Base-by-base conservation (phyloP, 2,797 vertebrate genomes). In the Cirrhinus molitorella region DNA sequence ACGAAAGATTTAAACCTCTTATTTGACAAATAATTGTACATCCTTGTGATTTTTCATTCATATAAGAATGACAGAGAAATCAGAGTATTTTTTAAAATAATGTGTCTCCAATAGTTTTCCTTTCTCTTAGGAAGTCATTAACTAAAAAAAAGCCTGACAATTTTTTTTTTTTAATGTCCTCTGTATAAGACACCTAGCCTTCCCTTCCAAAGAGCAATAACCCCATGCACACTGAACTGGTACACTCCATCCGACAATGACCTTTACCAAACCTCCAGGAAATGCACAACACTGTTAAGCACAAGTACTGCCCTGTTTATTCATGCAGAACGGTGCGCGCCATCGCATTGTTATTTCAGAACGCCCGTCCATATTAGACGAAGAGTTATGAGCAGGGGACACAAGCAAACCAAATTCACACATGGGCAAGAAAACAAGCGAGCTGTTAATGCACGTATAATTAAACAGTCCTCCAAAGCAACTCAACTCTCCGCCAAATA, bases 401-500 rank as follows among this genome's bases (percentile, higher is more conserved):
- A 37, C 66, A 31, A 40, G 53, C 31, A 11, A 34, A 57, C 47
- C 25, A 73, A 78, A 88, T 88, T 87, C 77, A 84, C 87, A 85
- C 73, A 79, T 57, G 87, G 85, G 73, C 51, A 68, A 81, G 83
- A 84, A 87, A 81, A 87, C 87, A 87, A 87, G 81, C 61, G 81
- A 87, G 81, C 74, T 88, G 87, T 85, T 88, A 88, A 87, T 82
- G 85, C 83, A 85, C 85, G 74, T 82, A 87, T 87, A 88, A 88
- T 88, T 88, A 88, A 87, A 88, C 85, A 79, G 81, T 81, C 78
- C 81, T 87, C 78, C 83, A 78, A 75, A 87, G 81, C 87, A 85
- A 87, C 77, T 80, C 51, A 16, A 49, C 65, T 14, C 72, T 61
- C 47, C 43, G 85, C 68, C 85, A 84, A 86, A 86, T 77, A 67